Conservation (phyloP, 2,888 invertebrate species). For the Lamellibrachia satsuma region DNA sequence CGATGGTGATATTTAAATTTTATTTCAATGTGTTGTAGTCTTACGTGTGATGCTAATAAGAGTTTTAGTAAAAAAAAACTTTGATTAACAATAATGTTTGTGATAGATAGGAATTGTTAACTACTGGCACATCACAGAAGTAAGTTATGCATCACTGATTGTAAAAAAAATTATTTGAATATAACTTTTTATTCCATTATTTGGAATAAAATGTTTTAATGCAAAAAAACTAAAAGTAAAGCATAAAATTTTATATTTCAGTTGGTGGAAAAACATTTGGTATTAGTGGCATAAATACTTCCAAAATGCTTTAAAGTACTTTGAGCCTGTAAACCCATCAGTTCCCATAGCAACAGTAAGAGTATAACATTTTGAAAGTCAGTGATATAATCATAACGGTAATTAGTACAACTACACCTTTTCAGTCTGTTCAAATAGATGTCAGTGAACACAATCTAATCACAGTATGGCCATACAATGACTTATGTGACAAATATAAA, state of each 20-base stretch:
- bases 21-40: neutral
- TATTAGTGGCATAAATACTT: neutral
- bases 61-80: neutral
- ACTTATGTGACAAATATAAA: no score
- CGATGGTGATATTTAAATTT: constrained; percentile 34
- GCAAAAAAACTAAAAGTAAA: neutral
- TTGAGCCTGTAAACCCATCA: neutral
- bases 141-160: neutral
- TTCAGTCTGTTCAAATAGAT: no score
- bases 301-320: neutral
- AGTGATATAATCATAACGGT: neutral
- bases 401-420: no score
- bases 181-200: neutral
- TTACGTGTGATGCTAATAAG: constrained; percentile 1
- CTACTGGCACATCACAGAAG: neutral
- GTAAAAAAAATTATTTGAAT: neutral
- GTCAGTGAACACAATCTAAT: no score
- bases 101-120: neutral
- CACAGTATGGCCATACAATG: no score
- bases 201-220: neutral
- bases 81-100: neutral
- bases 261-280: neutral
- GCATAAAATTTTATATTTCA: neutral
- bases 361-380: neutral
- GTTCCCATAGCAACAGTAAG: neutral